A percentile compares a stretch with the other conserved stretches of the same genome.
phyloP scores from a whole-genome alignment of 64 coral and sea anemone species.

The Montipora foliosa region DNA sequence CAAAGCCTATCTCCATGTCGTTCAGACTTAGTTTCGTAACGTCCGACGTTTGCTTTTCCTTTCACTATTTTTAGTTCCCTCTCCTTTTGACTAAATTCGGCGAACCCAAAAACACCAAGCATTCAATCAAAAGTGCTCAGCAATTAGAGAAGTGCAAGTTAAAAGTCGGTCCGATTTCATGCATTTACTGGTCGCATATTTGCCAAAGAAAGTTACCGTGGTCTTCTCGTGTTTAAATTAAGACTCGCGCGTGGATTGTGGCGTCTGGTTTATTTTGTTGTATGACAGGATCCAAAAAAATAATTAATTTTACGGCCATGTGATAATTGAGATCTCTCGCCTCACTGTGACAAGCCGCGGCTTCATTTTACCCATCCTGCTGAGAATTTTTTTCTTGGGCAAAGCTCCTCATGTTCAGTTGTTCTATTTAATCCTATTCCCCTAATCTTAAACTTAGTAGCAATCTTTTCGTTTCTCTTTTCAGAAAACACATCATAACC shows the following conservation, averaged over 20 bases:
- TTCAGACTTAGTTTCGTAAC: neutral
- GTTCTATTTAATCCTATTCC: no score
- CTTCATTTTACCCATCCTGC: neutral
- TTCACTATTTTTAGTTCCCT: neutral
- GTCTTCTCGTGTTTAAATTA: neutral
- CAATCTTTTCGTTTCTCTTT: no score
- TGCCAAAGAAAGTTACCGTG: neutral
- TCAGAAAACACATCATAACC: no score
- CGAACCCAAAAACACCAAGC: neutral
- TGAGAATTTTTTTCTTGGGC: conserved; percentile 1
- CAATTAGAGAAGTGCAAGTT: neutral
- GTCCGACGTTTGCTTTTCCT: neutral
- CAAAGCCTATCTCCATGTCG: neutral
- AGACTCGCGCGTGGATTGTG: neutral
- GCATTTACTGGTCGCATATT: neutral
- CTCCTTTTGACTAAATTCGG: neutral
- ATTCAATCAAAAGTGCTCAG: neutral
- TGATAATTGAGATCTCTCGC: neutral
- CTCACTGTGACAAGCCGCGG: neutral
- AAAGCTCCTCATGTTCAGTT: neutral
- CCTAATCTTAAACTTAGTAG: no score
- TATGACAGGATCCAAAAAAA: neutral
- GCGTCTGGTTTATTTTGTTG: neutral
- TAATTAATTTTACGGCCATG: neutral
- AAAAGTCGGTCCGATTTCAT: conserved; percentile 1